Conservation (phyloP, 1,140 invertebrate genomes). For the Lepidurus arcticus region DNA sequence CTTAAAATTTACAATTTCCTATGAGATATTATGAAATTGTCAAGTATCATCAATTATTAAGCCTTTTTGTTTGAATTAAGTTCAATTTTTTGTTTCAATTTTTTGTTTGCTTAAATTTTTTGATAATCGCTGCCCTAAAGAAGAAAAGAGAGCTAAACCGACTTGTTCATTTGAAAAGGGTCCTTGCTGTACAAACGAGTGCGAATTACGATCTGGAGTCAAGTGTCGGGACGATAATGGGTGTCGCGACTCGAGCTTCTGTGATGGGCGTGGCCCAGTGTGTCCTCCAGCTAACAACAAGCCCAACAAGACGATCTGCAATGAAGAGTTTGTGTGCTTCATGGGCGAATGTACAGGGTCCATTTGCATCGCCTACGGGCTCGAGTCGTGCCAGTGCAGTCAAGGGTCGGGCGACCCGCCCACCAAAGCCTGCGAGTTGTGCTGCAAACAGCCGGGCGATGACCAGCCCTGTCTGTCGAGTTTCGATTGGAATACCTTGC, state of each 20-base stretch:
- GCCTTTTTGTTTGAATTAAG: too few relatives aligned
- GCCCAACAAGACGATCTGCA: slow-evolving; percentile 89
- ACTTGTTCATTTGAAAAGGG: slow-evolving; percentile 58
- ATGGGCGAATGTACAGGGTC: slow-evolving; percentile 92
- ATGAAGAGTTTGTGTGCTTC: slow-evolving; percentile 88
- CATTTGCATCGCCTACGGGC: slow-evolving; percentile 83
- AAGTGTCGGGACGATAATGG: slow-evolving; percentile 92
- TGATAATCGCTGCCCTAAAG: background rate
- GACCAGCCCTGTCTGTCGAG: slow-evolving; percentile 61
- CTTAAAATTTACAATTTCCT: slow-evolving; percentile 7
- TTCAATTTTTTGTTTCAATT: too few relatives aligned
- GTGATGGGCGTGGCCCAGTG: slow-evolving; percentile 72
- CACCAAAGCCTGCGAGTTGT: slow-evolving; percentile 81
- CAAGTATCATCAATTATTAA: too few relatives aligned
- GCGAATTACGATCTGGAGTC: slow-evolving; percentile 73
- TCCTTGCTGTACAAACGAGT: slow-evolving; percentile 87
- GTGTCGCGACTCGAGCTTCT: slow-evolving; percentile 82
- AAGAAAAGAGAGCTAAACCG: background rate
- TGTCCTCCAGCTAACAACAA: slow-evolving; percentile 89
- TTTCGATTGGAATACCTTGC: slow-evolving; percentile 80
- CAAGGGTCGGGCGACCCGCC: slow-evolving; percentile 65
- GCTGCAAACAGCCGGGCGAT: slow-evolving; percentile 79
- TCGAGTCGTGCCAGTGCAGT: slow-evolving; percentile 92
- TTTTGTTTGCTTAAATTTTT: too few relatives aligned
- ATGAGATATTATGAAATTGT: background rate